A percentile compares a stretch with the other conserved stretches of the same genome.
phyloP scores from a whole-genome alignment of 2,888 invertebrate genomes.

The Dysmachus trigonus region DNA sequence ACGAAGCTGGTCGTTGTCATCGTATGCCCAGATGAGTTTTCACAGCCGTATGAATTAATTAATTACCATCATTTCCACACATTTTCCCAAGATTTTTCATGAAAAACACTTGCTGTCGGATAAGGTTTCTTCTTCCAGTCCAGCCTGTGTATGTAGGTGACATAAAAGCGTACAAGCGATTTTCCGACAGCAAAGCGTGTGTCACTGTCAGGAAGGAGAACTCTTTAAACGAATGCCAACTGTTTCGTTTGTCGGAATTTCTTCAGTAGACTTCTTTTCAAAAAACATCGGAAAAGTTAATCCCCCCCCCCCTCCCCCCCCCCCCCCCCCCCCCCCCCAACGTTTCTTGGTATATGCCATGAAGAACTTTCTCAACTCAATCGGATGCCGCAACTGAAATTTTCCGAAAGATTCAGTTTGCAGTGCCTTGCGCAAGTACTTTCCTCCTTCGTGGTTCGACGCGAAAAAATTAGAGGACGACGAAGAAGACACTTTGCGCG shows the following conservation, averaged over 20 bases:
- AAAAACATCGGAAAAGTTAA: neutral
- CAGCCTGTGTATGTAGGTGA: neutral
- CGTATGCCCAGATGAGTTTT: neutral
- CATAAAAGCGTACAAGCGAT: neutral
- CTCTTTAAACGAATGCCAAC: constrained; percentile 35
- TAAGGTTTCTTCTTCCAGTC: neutral
- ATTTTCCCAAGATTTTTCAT: constrained; percentile 24
- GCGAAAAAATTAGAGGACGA: constrained; percentile 1
- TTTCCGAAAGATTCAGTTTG: neutral
- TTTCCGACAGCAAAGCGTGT: constrained; percentile 7
- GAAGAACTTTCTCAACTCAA: neutral
- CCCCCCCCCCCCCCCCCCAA: too few species aligned
- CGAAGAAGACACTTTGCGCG: neutral
- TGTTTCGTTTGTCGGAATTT: constrained; percentile 12
- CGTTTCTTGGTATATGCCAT: neutral
- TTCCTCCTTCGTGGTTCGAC: neutral
- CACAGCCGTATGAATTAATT: neutral
- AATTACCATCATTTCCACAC: constrained; percentile 5
- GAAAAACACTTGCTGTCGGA: neutral
- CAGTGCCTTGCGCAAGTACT: neutral
- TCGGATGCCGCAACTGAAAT: neutral
- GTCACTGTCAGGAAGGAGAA: constrained; percentile 12
- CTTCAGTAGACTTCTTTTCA: neutral
- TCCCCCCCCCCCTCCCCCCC: too few species aligned
- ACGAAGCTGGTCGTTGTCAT: neutral